A percentile compares a stretch with the other conserved stretches of the same genome.
These are phyloP conservation scores for Lamellibrachia columna DNA, from an alignment of 2,888 invertebrate species.

Conservation along the genomic window DNA sequence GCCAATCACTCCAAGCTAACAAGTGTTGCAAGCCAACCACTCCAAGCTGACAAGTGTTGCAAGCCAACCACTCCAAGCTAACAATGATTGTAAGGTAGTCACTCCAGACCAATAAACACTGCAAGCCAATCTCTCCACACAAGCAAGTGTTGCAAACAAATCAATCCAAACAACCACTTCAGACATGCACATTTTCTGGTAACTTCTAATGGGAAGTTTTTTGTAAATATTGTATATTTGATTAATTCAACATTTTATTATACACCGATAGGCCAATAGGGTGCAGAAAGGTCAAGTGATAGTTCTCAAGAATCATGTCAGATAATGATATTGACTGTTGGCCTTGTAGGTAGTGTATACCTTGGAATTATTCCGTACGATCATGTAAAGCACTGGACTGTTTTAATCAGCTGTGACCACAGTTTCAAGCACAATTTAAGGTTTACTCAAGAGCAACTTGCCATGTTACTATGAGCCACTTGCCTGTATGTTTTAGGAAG, in stretches of 20 bases:
- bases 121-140: background rate
- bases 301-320: background rate
- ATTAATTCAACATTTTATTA: background rate
- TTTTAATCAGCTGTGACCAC: background rate
- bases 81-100: background rate
- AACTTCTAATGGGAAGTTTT: background rate
- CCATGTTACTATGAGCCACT: background rate
- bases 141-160: too few species aligned
- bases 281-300: background rate
- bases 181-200: background rate
- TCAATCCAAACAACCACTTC: too few species aligned
- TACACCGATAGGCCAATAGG: background rate
- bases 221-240: background rate
- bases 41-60: conserved; percentile 8
- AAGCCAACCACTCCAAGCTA: background rate
- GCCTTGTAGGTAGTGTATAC: background rate
- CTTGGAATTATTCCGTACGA: background rate
- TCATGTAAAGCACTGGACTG: background rate
- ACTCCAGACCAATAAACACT: background rate
- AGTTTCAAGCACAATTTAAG: background rate
- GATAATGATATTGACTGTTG: background rate
- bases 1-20: background rate
- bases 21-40: background rate
- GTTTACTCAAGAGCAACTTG: background rate
- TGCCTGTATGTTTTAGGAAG: background rate